Evolutionary conservation across 2,888 invertebrate species (phyloP), one percentile per base, ranked within the genome.

Genomic region (Nomada fabriciana): DNA sequence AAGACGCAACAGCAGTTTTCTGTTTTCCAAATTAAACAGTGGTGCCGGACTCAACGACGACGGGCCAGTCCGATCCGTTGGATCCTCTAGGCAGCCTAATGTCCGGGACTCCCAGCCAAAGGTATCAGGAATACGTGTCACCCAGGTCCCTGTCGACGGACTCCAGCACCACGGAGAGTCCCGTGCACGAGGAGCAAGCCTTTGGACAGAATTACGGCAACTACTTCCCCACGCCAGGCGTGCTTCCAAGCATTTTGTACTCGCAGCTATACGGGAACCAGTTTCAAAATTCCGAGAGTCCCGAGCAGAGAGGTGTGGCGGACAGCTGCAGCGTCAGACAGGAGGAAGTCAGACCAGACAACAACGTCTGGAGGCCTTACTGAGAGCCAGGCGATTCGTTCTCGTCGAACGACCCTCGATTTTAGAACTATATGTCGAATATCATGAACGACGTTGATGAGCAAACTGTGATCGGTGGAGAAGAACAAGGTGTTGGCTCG

Each of bases 151-250:
- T 97, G 43, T 97, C 97, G 88, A 97, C 97, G 93, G 96, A 97
- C 91, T 97, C 97, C 55, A 97, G 97, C 52, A 96, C 97, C 82
- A 97, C 97, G 3, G 97, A 97, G 91, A 97, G 97, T 53, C 97
- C 97, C 1, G 97, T 97, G 20, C 97, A 97, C 94, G 97, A 97
- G 91, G 97, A 97, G 90, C 97, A 97, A 90, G 88, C 91, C 85
- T 92, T 94, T 80, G 93, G 94, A 1, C 95, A 96, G 91, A 95
- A 95, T 87, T 94, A 96, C 43, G 96, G 96, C 92, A 96, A 96
- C 91, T 95, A 96, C 9, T 95, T 96, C 29, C 94, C 96, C 85
- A 95, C 96, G 93, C 94, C 95, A 15, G 95, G 96, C 0, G 97
- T 97, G 5, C 94, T 98, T 52, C 98, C 98, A 2, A 97, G 97